Evolutionary conservation across 2,888 invertebrate species (phyloP), one percentile per base, ranked within the genome.

Genomic region (Sphinx pinastri): DNA sequence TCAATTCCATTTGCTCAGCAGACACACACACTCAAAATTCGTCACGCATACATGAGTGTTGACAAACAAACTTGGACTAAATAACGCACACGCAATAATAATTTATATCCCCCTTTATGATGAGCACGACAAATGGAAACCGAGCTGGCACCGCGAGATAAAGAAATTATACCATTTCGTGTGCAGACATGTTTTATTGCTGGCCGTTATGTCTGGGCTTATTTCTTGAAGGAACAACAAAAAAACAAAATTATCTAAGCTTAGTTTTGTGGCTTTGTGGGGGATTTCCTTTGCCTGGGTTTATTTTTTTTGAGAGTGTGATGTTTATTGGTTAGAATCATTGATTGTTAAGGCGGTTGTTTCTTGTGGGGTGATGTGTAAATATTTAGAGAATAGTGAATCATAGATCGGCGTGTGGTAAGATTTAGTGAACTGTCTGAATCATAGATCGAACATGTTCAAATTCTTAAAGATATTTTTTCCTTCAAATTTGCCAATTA

Each of bases 121-220:
- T 85, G 87, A 87, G 85, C 81, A 79, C 84, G 84, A 87, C 87
- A 87, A 90, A 90, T 89, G 87, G 83, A 86, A 86, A 82, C 83
- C 77, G 79, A 80, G 85, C 90, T 92, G 91, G 82, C 83, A 81
- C 76, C 77, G 76, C 77, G 82, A 87, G 91, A 92, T 91, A 92
- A 90, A 92, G 91, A 92, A 89, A 91, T 92, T 88, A 91, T 88
- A 82, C 83, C 81, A 79, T 79, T 84, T 81, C 84, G 73, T 73
- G 74, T 74, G 74, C 67, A 70, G 75, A 74, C 73, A 70, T 77
- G 76, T 77, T 79, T 79, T 79, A 77, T 79, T 77, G 75, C 74
- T 57, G 31, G 70, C 70, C 77, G 74, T 78, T 79, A 79, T 68
- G 58, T 68, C 52, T 67, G 13, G 31, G 51, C 66, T 68, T 71